Evolutionary conservation across 2,888 invertebrate species (phyloP).

Genomic region (Drosophila neonasuta): DNA sequence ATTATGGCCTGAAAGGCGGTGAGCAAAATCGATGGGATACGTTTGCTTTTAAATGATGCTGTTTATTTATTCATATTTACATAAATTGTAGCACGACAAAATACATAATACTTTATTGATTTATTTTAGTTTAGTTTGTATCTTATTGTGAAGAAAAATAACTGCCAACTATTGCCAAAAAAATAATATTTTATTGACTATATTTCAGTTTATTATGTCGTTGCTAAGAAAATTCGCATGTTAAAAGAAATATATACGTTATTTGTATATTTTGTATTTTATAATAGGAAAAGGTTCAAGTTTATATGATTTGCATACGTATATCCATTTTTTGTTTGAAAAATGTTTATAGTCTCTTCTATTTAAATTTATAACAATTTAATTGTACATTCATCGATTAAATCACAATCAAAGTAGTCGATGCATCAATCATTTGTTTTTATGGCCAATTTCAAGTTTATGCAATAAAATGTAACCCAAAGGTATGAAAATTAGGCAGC

Average conservation of each 20-base stretch:
- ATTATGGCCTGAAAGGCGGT: constrained; percentile 2
- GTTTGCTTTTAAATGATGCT: not conserved
- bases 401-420: not conserved
- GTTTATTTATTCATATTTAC: not conserved
- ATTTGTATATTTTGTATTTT: no score
- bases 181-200: no score
- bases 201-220: no score
- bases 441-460: not conserved
- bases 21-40: not conserved
- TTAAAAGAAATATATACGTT: no score
- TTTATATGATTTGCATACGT: no score
- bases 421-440: not conserved
- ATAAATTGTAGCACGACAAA: not conserved
- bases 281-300: no score
- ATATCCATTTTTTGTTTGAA: not conserved
- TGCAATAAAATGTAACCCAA: not conserved
- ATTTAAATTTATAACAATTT: not conserved
- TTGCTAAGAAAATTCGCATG: no score
- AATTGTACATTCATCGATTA: not conserved
- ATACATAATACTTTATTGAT: not conserved
- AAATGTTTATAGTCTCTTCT: not conserved
- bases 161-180: no score
- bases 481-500: constrained; percentile 1
- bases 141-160: no score
- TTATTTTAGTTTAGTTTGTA: not conserved